Evolutionary conservation across 2,797 vertebrate species (phyloP).

Genomic region (Glyptemys insculpta): DNA sequence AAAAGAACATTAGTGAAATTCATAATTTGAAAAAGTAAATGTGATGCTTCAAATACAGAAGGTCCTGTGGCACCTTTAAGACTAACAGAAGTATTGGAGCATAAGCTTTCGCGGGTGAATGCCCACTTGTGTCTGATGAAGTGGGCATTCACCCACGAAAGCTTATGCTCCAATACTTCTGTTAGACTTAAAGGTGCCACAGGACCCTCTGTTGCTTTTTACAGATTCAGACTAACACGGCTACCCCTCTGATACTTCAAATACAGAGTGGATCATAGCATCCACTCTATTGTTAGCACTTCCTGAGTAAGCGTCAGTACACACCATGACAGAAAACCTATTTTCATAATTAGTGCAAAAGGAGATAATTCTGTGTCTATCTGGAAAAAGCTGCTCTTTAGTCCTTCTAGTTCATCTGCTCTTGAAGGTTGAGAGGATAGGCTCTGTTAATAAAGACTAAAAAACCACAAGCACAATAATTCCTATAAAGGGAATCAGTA

Average conservation of each 20-base stretch:
- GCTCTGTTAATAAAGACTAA: neutral
- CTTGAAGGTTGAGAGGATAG: neutral
- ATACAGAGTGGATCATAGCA: neutral
- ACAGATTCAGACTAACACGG: too few relatives aligned
- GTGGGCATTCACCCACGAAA: too few relatives aligned
- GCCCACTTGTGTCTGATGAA: too few relatives aligned
- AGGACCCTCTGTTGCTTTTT: too few relatives aligned
- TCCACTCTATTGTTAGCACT: neutral
- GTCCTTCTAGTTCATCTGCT: neutral
- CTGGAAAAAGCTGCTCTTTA: neutral
- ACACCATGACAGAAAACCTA: neutral
- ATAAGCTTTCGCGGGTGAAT: too few relatives aligned
- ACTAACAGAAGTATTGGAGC: too few relatives aligned
- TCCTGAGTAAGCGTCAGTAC: neutral
- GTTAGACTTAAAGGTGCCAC: too few relatives aligned
- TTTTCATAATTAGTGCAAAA: neutral
- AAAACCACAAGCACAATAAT: neutral
- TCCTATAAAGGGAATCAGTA: neutral
- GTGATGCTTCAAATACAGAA: neutral
- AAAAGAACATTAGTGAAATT: neutral
- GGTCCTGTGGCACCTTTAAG: too few relatives aligned
- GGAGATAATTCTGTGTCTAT: neutral
- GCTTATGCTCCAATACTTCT: too few relatives aligned
- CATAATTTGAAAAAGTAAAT: neutral
- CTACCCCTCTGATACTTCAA: neutral